Evolutionary conservation across 2,797 vertebrate genomes (phyloP).

Genomic region (Peromyscus attwateri): DNA sequence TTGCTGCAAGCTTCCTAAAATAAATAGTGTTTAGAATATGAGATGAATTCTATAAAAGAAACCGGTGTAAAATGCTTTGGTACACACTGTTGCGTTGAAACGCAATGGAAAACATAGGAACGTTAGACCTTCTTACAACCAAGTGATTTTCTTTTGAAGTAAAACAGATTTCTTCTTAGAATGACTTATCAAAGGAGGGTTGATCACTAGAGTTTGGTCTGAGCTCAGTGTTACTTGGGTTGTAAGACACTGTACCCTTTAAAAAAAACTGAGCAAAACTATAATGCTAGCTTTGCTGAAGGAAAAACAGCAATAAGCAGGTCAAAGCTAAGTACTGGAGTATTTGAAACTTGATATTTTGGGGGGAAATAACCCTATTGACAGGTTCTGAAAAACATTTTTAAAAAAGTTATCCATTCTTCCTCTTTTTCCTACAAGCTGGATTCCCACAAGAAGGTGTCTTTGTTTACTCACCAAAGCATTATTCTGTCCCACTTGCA

Average conservation of each 20-base stretch:
- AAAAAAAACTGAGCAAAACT: constrained; percentile 48
- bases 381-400: constrained; percentile 3
- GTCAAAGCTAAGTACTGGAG: constrained; percentile 51
- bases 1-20: constrained; percentile 45
- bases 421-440: constrained; percentile 51
- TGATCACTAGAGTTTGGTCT: constrained; percentile 25
- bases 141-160: constrained; percentile 46
- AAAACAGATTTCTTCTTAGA: constrained; percentile 57
- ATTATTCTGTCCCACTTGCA: neutral
- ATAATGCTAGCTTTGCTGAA: constrained; percentile 29
- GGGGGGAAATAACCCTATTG: neutral
- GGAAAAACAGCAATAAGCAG: constrained; percentile 51
- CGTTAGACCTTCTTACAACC: constrained; percentile 45
- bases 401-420: neutral
- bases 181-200: constrained; percentile 33
- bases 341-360: constrained; percentile 62
- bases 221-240: constrained; percentile 38
- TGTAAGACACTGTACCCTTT: constrained; percentile 5
- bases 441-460: constrained; percentile 43
- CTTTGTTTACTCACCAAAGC: constrained; percentile 41
- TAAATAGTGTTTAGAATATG: constrained; percentile 29
- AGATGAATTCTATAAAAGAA: constrained; percentile 35
- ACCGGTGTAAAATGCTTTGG: constrained; percentile 5
- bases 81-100: constrained; percentile 50
- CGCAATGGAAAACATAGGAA: constrained; percentile 11